A percentile compares a stretch with the other conserved stretches of the same genome.
These are phyloP conservation scores for Calephelis nemesis DNA, from an alignment of 1,140 invertebrate genomes.

Conservation along the genomic window DNA sequence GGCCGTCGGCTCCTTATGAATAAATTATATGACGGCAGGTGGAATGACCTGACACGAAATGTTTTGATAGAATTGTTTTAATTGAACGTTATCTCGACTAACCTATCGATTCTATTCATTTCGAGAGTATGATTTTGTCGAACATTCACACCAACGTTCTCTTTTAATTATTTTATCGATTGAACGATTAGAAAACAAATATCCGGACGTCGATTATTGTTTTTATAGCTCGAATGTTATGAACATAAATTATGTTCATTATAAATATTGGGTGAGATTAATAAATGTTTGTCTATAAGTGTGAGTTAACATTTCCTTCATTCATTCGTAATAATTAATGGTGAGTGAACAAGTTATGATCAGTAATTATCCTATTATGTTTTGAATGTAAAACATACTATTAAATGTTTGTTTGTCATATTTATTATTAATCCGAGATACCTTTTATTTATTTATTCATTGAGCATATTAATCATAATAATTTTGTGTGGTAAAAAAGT, in stretches of 20 bases:
- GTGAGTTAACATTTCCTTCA: conserved; percentile 1
- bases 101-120: conserved; percentile 56
- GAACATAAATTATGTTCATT: conserved; percentile 36
- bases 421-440: not conserved
- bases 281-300: conserved; percentile 9
- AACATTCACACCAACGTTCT: conserved; percentile 60
- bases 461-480: too few relatives aligned
- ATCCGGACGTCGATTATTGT: conserved; percentile 56
- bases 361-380: not conserved
- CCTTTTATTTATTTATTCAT: too few relatives aligned
- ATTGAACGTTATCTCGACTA: conserved; percentile 67
- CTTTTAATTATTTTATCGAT: conserved; percentile 64
- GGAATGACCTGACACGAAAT: conserved; percentile 77
- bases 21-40: conserved; percentile 70
- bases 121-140: conserved; percentile 66
- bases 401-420: not conserved
- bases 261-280: conserved; percentile 30
- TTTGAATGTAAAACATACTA: not conserved
- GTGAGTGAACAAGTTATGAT: not conserved
- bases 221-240: conserved; percentile 3
- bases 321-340: not conserved
- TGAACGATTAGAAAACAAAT: conserved; percentile 68
- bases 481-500: too few relatives aligned
- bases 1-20: conserved; percentile 59
- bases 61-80: conserved; percentile 78